These are phyloP conservation scores for Talpa occidentalis DNA, from an alignment of 2,113 vertebrate genomes.

Conservation along the genomic window DNA sequence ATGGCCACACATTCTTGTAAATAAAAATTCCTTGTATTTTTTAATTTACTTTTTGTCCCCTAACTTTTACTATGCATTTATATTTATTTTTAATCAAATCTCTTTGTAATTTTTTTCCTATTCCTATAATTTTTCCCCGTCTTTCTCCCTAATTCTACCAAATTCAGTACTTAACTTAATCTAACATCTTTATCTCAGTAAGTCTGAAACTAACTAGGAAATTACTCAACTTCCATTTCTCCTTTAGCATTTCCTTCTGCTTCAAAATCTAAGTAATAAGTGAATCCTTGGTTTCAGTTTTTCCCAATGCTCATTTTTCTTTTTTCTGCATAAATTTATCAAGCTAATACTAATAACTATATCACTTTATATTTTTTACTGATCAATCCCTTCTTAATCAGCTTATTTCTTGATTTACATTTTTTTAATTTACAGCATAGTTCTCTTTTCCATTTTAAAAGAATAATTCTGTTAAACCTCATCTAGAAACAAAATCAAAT, in stretches of 20 bases:
- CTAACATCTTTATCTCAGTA: conserved; percentile 51
- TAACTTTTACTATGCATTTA: conserved; percentile 25
- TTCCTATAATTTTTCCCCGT: neutral
- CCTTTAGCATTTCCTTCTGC: conserved; percentile 55
- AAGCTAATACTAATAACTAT: conserved; percentile 8
- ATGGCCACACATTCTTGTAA: conserved; percentile 22
- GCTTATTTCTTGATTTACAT: conserved; percentile 36
- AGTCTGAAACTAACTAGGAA: conserved; percentile 57
- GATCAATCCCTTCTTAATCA: neutral
- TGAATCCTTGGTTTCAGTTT: conserved; percentile 51
- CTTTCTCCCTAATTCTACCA: conserved; percentile 45
- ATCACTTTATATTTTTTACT: conserved; percentile 44
- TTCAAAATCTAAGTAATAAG: conserved; percentile 56
- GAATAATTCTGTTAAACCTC: conserved; percentile 8
- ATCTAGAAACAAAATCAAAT: conserved; percentile 49
- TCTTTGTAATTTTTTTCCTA: conserved; percentile 44
- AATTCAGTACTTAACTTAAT: conserved; percentile 25
- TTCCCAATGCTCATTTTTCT: conserved; percentile 3
- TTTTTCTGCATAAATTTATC: conserved; percentile 39
- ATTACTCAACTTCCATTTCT: conserved; percentile 35
- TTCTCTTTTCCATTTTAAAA: conserved; percentile 51
- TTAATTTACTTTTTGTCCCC: conserved; percentile 40
- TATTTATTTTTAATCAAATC: conserved; percentile 2
- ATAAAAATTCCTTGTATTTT: conserved; percentile 11
- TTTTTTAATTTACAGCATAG: too few relatives aligned